Evolutionary conservation across 1,140 invertebrate genomes (phyloP), one percentile per base, ranked within the genome.

Genomic region (Trichonephila clavata): DNA sequence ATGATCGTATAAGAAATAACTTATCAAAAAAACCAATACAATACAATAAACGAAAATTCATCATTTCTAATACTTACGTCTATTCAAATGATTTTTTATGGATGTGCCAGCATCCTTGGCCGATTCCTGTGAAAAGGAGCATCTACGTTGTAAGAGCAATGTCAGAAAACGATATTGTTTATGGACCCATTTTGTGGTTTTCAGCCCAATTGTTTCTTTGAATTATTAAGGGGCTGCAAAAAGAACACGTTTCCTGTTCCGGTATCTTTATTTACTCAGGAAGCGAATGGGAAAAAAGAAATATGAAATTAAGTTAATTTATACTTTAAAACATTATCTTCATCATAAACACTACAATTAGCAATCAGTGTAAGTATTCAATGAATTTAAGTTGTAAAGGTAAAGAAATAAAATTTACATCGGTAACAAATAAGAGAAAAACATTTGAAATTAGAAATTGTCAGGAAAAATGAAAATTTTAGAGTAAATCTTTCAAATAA

Each of bases 151-250:
- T 77, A 16, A 77, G 24, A 27, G 24, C 27, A 32, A 27, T 27
- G 24, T 77, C 68, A 5, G 16, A 39, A 77, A 32, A 27, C 27
- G 68, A 32, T 32, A 18, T 77, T 77, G 68, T 77, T 77, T 77
- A 77, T 77, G 68, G 65, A 27, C 65, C 14, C 65, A 68, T 68
- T 68, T 77, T 77, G 68, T 77, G 68, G 68, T 77, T 77, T 77
- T 77, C 68, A 77, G 14, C 27, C 68, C 68, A 77, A 18, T 77
- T 77, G 68, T 77, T 77, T 77, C 68, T 77, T 16, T 39, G 68
- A 77, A 77, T 32, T 24, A 4, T 14, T 8, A 27, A 32, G 14
- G 16, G 68, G 24, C 27, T 16, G 16, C 16, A 77, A 32, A 32
- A 24, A 77, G 27, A 39, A 27, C 13, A 27, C 27, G 24, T 27